Conservation (phyloP, 2,113 vertebrate genomes). For the Periophthalmodon schlosseri region DNA sequence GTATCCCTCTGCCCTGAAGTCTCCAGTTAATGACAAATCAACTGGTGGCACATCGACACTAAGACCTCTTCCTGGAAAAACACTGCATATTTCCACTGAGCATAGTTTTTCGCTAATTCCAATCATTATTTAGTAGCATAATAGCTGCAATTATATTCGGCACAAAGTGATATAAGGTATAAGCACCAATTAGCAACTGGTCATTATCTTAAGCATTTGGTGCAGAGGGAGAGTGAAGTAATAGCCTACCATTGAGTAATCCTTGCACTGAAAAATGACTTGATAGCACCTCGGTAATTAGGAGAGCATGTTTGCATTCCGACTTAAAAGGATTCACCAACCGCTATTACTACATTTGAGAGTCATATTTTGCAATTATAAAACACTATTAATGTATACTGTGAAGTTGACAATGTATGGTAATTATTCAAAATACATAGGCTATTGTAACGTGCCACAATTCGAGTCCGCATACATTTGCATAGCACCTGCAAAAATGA, state of each 20-base stretch:
- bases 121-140: slow-evolving; percentile 80
- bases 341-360: slow-evolving; percentile 58
- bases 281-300: slow-evolving; percentile 76
- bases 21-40: slow-evolving; percentile 75
- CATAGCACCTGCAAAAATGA: slow-evolving; percentile 10
- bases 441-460: slow-evolving; percentile 29
- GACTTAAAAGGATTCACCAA: slow-evolving; percentile 72
- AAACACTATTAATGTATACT: slow-evolving; percentile 48
- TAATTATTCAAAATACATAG: slow-evolving; percentile 51
- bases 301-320: slow-evolving; percentile 70
- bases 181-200: slow-evolving; percentile 85
- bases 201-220: slow-evolving; percentile 85
- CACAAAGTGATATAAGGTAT: slow-evolving; percentile 81
- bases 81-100: slow-evolving; percentile 64
- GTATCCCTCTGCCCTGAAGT: slow-evolving; percentile 64
- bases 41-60: slow-evolving; percentile 65
- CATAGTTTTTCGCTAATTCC: slow-evolving; percentile 74
- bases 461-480: slow-evolving; percentile 18
- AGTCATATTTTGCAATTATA: slow-evolving; percentile 56
- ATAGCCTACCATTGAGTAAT: slow-evolving; percentile 77
- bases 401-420: slow-evolving; percentile 40
- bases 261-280: slow-evolving; percentile 69
- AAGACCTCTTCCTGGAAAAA: slow-evolving; percentile 61
- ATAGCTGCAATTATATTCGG: slow-evolving; percentile 84
- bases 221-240: slow-evolving; percentile 79